Evolutionary conservation across 2,888 invertebrate species (phyloP).

Genomic region (Eilema depressum): DNA sequence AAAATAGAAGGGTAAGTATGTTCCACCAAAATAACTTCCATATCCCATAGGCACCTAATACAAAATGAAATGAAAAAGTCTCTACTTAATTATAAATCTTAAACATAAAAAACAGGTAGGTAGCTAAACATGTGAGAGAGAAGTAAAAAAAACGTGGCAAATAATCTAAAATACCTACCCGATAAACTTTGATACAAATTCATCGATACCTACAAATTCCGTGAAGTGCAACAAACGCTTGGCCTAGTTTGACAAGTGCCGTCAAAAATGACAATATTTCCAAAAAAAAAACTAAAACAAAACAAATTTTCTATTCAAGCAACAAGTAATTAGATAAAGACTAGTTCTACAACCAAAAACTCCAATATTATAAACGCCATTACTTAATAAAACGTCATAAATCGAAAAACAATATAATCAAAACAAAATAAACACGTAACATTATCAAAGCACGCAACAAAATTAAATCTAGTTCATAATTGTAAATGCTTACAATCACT

Average conservation of each 20-base stretch:
- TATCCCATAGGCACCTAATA: background rate
- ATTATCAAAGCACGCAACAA: background rate
- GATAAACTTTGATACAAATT: slow-evolving; percentile 1
- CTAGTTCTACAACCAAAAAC: background rate
- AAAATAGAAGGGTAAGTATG: background rate
- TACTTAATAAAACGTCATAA: background rate
- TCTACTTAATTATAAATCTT: background rate
- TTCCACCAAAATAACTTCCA: no score
- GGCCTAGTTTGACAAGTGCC: slow-evolving; percentile 6
- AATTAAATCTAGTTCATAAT: background rate
- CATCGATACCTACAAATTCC: background rate
- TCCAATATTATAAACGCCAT: background rate
- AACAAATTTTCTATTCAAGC: background rate
- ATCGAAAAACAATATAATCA: background rate
- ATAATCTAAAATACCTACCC: background rate
- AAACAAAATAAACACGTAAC: background rate
- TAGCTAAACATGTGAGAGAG: no score
- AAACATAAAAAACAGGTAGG: no score
- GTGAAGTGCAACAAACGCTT: background rate
- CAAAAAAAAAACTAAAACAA: background rate
- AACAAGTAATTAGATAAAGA: background rate
- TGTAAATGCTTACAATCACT: slow-evolving; percentile 40
- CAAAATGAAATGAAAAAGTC: background rate
- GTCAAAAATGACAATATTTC: slow-evolving; percentile 10
- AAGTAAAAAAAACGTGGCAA: background rate